phyloP scores from a whole-genome alignment of 2,888 invertebrate genomes.

The Hemicrepidius hirtus region DNA sequence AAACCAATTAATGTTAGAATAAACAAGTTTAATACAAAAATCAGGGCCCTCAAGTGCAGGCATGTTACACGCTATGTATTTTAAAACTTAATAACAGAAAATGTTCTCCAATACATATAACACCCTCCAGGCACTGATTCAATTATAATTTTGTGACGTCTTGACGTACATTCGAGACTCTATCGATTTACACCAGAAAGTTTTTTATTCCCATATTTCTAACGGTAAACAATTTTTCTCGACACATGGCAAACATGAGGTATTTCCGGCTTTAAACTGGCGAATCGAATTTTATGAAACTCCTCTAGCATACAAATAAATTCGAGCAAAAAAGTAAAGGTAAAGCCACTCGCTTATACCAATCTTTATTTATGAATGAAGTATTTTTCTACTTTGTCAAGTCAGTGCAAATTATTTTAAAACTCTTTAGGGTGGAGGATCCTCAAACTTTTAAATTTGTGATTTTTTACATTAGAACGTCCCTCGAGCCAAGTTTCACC shows the following conservation, averaged over 20 bases:
- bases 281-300: too few relatives aligned
- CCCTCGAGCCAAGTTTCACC: too few relatives aligned
- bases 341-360: too few relatives aligned
- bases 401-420: too few relatives aligned
- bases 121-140: slow-evolving; percentile 15
- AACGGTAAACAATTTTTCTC: not conserved
- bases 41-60: not conserved
- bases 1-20: not conserved
- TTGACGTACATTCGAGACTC: not conserved
- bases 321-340: not conserved
- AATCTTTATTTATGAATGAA: too few relatives aligned
- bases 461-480: too few relatives aligned
- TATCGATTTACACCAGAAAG: slow-evolving; percentile 21
- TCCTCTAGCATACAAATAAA: not conserved
- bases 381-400: too few relatives aligned
- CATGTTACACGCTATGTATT: not conserved
- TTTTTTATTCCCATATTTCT: not conserved
- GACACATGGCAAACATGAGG: too few relatives aligned
- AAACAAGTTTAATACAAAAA: not conserved
- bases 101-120: not conserved
- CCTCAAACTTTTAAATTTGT: too few relatives aligned
- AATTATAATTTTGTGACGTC: slow-evolving; percentile 32
- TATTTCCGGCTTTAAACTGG: too few relatives aligned
- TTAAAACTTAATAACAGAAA: not conserved
- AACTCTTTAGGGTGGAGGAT: too few relatives aligned